Evolutionary conservation across 2,113 vertebrate species (phyloP), one percentile per base, ranked within the genome.

Genomic region (Chascanopsetta lugubris): DNA sequence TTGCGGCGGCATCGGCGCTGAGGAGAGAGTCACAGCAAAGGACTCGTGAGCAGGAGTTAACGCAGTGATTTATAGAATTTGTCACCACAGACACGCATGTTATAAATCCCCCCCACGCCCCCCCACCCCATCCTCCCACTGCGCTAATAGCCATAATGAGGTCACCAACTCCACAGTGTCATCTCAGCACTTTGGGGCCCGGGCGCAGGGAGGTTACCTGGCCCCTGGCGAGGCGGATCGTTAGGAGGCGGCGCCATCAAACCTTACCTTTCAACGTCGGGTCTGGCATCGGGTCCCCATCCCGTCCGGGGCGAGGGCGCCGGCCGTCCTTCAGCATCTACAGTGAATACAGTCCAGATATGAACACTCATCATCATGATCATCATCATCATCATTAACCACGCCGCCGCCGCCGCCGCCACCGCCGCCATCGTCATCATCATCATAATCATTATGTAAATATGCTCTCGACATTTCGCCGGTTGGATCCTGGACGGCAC

Each of bases 401-500:
- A 64, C 63, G 67, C 26, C 21, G 61, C 56, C n/a, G n/a, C n/a
- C n/a, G n/a, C n/a, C n/a, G n/a, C n/a, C n/a, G n/a, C n/a, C n/a
- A n/a, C n/a, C n/a, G n/a, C n/a, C n/a, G n/a, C n/a, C n/a, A n/a
- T n/a, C n/a, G n/a, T n/a, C 75, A 70, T 75, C 85, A 81, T 79
- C 72, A 77, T 77, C 75, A 72, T 86, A 45, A 72, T 87, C 69
- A 85, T 74, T 69, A 84, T 80, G 78, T 86, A 85, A 88, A 88
- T 83, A 84, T 57, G 67, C 64, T 81, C 58, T 70, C 75, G 45
- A 58, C 72, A 43, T 77, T 80, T 70, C 63, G 76, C 74, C 66
- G 75, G 71, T 65, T 72, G 80, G 67, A 94, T 93, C 90, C 92
- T 93, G 94, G 92, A 92, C 90, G 88, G 78, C 93, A 91, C 93